phyloP scores from a whole-genome alignment of 1,140 invertebrate species.

The Heterodera schachtii region DNA sequence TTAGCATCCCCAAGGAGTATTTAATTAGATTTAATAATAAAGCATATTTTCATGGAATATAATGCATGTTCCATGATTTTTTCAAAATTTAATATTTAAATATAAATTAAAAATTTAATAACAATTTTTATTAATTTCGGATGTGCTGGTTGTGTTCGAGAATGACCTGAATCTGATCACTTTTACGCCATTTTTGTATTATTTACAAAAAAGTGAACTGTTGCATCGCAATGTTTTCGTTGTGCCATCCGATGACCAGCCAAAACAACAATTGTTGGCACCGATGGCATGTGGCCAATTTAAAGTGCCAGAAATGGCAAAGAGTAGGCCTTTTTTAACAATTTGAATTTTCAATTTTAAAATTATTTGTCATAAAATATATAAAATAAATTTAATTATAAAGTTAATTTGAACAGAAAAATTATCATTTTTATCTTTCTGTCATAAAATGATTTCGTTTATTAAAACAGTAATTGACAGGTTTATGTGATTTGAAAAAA shows the following conservation, averaged over 20 bases:
- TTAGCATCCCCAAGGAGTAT: no score
- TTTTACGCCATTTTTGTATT: not conserved
- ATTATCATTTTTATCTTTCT: no score
- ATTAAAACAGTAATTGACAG: no score
- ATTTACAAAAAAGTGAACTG: slow-evolving; percentile 2
- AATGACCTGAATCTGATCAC: not conserved
- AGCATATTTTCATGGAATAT: no score
- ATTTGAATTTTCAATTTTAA: not conserved
- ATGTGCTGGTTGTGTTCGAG: not conserved
- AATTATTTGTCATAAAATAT: not conserved
- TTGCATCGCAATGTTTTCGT: not conserved
- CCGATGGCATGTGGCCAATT: not conserved
- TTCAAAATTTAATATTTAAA: no score
- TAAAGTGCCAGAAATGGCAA: slow-evolving; percentile 2
- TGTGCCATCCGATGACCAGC: not conserved
- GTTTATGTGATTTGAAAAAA: no score
- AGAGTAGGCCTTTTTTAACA: not conserved
- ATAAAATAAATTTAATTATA: no score
- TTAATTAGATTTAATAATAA: no score
- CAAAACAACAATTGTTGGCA: not conserved
- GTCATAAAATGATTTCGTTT: no score
- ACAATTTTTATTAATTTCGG: not conserved
- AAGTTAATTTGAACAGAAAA: no score
- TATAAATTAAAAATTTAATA: no score
- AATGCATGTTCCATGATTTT: no score